Conservation (phyloP, 2,113 vertebrate genomes). For the Caranx melampygus region DNA sequence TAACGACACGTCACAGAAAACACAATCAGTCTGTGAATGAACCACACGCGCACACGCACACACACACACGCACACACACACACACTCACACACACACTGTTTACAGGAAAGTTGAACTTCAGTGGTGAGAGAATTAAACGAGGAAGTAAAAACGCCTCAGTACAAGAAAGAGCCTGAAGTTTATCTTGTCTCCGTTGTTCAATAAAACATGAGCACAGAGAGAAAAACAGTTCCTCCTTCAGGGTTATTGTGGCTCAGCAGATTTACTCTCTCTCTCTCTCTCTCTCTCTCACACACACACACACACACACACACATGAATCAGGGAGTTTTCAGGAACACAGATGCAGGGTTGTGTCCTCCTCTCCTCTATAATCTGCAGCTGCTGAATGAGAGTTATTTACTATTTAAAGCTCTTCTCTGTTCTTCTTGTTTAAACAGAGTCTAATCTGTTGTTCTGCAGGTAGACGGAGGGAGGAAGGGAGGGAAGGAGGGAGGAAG, state of each 20-base stretch:
- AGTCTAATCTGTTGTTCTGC: slow-evolving; percentile 35
- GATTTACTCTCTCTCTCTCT: slow-evolving; percentile 19
- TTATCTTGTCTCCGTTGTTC: slow-evolving; percentile 9
- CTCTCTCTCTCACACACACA: neutral
- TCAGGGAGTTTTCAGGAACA: slow-evolving; percentile 30
- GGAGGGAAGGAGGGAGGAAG: neutral
- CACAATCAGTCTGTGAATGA: neutral
- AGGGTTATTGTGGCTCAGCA: slow-evolving; percentile 53
- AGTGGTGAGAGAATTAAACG: slow-evolving; percentile 11
- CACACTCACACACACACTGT: slow-evolving; percentile 21
- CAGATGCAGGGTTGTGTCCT: slow-evolving; percentile 43
- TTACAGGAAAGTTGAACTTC: slow-evolving; percentile 23
- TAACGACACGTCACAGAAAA: neutral
- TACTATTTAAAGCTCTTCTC: slow-evolving; percentile 31
- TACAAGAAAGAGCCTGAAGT: slow-evolving; percentile 12
- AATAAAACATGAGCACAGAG: slow-evolving; percentile 54
- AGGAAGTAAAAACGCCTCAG: slow-evolving; percentile 15
- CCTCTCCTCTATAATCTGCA: slow-evolving; percentile 35
- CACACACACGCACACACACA: no score
- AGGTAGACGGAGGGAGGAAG: slow-evolving; percentile 1
- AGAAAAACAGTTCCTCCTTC: slow-evolving; percentile 36
- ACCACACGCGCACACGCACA: slow-evolving; percentile 2
- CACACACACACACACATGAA: slow-evolving; percentile 10
- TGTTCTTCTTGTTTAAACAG: slow-evolving; percentile 9
- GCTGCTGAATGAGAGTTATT: slow-evolving; percentile 36